Evolutionary conservation across 2,888 invertebrate species (phyloP).

Genomic region (Pristionchus japonicus): DNA sequence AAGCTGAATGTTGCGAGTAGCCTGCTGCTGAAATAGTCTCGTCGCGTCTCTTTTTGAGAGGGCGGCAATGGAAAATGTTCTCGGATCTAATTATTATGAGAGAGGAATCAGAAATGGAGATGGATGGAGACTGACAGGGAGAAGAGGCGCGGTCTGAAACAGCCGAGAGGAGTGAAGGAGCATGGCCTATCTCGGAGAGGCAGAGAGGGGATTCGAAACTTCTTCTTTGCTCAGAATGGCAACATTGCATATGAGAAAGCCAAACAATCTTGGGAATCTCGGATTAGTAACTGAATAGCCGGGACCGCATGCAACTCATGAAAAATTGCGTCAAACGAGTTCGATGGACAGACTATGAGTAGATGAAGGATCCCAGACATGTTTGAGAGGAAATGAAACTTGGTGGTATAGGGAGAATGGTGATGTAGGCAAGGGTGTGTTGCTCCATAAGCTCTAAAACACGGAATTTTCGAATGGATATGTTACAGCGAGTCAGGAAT

Average conservation of each 20-base stretch:
- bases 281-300: no score
- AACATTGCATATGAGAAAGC: no score
- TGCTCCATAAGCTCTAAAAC: no score
- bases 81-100: slow-evolving; percentile 12
- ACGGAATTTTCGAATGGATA: no score
- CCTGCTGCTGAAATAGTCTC: neutral
- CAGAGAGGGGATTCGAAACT: neutral
- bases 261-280: no score
- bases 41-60: neutral
- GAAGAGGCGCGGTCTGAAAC: slow-evolving; percentile 10
- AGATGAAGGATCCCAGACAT: neutral
- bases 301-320: no score
- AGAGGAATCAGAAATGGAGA: neutral
- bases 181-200: neutral
- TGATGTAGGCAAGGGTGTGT: neutral
- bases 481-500: neutral
- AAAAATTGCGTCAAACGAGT: neutral
- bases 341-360: neutral
- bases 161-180: neutral
- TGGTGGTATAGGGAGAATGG: neutral
- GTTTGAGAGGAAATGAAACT: neutral
- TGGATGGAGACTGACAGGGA: neutral
- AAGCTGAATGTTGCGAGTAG: slow-evolving; percentile 11
- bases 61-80: neutral
- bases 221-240: no score